These are phyloP conservation scores for Anastrepha ludens DNA, from an alignment of 1,140 invertebrate genomes.

Conservation along the genomic window DNA sequence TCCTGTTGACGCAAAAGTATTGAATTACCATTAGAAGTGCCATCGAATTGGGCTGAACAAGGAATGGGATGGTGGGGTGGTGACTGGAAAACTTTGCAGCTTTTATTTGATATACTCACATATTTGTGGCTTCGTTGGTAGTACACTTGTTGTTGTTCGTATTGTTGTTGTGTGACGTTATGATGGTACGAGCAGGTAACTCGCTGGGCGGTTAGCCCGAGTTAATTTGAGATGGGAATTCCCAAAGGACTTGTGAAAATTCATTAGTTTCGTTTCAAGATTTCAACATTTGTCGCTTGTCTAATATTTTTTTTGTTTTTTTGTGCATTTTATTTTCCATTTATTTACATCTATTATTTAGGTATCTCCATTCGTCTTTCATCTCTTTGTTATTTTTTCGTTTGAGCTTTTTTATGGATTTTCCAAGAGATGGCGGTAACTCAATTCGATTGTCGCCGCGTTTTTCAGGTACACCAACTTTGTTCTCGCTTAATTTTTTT, in stretches of 20 bases:
- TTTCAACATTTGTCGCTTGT: slow-evolving; percentile 17
- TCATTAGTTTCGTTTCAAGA: slow-evolving; percentile 48
- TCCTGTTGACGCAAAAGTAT: slow-evolving; percentile 44
- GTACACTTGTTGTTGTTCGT: neutral
- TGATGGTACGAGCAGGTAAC: slow-evolving; percentile 22
- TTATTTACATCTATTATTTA: neutral
- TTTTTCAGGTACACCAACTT: no score
- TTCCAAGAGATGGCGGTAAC: no score
- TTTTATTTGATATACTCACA: neutral
- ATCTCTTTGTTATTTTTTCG: neutral
- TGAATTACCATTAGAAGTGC: slow-evolving; percentile 31
- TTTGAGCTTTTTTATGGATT: no score
- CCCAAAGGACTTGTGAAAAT: slow-evolving; percentile 47
- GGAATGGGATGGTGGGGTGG: neutral
- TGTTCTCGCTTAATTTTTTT: no score
- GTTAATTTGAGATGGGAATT: slow-evolving; percentile 19
- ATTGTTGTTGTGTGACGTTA: neutral
- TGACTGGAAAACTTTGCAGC: neutral
- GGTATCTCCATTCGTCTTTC: neutral
- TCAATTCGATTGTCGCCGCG: no score
- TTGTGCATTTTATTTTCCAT: neutral
- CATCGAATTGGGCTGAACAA: neutral
- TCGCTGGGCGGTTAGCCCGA: slow-evolving; percentile 18
- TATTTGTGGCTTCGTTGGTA: slow-evolving; percentile 32
- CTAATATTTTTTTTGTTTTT: slow-evolving; percentile 6